Conservation (phyloP, 2,797 vertebrate species). For the Naso thynnoides region DNA sequence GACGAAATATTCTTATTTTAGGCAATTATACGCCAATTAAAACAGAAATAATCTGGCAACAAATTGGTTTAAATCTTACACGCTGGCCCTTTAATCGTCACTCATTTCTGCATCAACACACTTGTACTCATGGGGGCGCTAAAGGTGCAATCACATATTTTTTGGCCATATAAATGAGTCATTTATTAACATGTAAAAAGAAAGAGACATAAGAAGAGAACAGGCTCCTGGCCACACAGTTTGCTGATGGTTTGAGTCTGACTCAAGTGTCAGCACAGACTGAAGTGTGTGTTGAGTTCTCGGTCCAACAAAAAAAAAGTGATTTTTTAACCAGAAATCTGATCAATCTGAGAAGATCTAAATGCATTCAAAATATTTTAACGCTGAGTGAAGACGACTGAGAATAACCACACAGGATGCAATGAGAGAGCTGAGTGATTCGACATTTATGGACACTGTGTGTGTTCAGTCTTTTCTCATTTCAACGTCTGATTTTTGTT, state of each 20-base stretch:
- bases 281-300: background rate
- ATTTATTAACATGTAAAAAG: no score
- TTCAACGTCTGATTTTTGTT: background rate
- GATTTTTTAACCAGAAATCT: background rate
- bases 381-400: no score
- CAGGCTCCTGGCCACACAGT: no score
- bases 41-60: no score
- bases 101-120: background rate
- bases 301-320: background rate
- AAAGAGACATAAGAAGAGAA: background rate
- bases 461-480: background rate
- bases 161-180: no score
- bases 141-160: background rate
- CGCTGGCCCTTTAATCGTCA: background rate
- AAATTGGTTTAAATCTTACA: no score
- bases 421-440: background rate
- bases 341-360: background rate
- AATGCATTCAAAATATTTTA: no score
- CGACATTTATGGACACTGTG: no score
- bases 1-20: no score
- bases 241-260: background rate
- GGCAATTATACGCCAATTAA: no score
- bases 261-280: conserved; percentile 1
- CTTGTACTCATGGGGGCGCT: background rate
- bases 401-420: background rate